Base-by-base conservation (phyloP, 1,140 invertebrate genomes). In the Batillaria attramentaria region DNA sequence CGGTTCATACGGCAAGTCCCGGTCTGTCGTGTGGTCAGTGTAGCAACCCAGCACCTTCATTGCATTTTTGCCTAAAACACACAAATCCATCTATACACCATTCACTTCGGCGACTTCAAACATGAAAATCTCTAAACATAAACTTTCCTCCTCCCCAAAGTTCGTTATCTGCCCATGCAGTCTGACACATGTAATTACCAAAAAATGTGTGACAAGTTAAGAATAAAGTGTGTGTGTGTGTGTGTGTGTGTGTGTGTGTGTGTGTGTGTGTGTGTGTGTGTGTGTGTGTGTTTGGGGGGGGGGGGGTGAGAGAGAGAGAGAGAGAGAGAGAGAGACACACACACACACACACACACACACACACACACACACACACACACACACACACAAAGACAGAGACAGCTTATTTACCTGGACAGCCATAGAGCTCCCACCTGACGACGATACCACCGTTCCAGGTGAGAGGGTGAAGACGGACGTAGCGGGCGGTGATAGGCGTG, bases 391-490 rank as follows among this genome's bases (percentile, higher is more conserved):
- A 39, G 20, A 10, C n/a, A 43, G 10, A 28, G 13, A 3, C 33
- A 3, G 4, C 3, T 42, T n/a, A 57, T 18, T 24, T 83, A 87
- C 86, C 85, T 54, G 91, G 92, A 83, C 93, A 93, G 16, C 92
- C 93, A 33, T 92, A 88, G 4, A 93, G 81, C 41, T 90, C 92
- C 57, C 91, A 90, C 78, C 92, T 79, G 68, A 93, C 79, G 31
- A 91, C 89, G 35, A 93, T 92, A 42, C 88, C 84, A 72, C 89
- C 88, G 35, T 91, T 85, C 90, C 90, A 93, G 16, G 85, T 86
- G 6, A 84, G 81, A 0, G 92, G 92, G 84, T 92, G 91, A 18
- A 93, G 83, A 28, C 92, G 88, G 3, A 93, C 87, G 82, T 87
- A 92, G 35, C 92, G 84, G 16, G 91, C 91, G 6, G 89, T 88